Evolutionary conservation across 2,797 vertebrate species (phyloP), one percentile per base, ranked within the genome.

Genomic region (Myripristis jacobus): DNA sequence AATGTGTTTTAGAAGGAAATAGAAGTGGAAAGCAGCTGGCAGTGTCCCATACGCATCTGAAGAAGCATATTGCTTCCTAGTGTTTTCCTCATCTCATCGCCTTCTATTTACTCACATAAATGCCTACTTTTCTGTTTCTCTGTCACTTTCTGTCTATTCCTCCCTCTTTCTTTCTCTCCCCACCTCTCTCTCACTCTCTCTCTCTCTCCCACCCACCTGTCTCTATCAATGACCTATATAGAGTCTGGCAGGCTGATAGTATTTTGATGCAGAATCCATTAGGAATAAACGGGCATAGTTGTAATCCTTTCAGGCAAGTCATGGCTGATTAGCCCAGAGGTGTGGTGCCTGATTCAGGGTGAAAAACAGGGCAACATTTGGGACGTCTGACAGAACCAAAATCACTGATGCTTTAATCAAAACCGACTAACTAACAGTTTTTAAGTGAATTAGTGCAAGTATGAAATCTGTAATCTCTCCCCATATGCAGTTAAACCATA

Each of bases 181-280:
- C 41, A 13, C 27, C 7, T 25, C 22, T 52, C 10, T 38, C 9
- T 51, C 13, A 6, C n/a, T 6, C 34, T 66, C 6, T 36, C 36
- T 9, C 44, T 71, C 21, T 18, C 55, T 51, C 24, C 8, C 8
- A 24, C 29, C n/a, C 31, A 70, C 22, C 53, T 57, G 29, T 57
- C 9, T 4, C 24, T 67, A 60, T 69, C 63, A 68, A 4, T 87
- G 77, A 81, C 73, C 79, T 79, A 69, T 66, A 82, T 79, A 77
- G 56, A 77, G 73, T 3, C 15, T 62, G 73, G 79, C 79, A 77
- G 72, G 48, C 62, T 70, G 70, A 70, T 77, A 70, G 61, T 68
- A 59, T 85, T 79, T 56, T 66, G 57, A 80, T 72, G 48, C 57
- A 24, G 75, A 83, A 80, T 70, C 27, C 60, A 74, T 80, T 66